Evolutionary conservation across 23 tunicate genomes (phyloP).

Genomic region (Trididemnum clinides): DNA sequence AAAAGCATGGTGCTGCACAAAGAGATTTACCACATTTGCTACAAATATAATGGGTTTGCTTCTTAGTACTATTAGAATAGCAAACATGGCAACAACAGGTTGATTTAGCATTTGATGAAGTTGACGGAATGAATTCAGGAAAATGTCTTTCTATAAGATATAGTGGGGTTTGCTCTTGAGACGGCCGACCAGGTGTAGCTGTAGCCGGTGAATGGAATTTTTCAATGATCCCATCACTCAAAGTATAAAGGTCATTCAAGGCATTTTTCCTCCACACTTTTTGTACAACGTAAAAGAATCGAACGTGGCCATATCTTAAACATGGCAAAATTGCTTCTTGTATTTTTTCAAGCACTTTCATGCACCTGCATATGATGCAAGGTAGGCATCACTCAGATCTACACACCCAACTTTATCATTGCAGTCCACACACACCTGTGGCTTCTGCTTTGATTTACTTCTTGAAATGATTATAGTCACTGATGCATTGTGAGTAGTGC

Average conservation of each 20-base stretch:
- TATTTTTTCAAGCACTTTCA: background rate
- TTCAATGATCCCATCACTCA: background rate
- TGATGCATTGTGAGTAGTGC: background rate
- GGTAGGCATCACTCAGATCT: background rate
- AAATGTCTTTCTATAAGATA: background rate
- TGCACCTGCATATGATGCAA: background rate
- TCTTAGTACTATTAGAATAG: background rate
- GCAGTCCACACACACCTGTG: background rate
- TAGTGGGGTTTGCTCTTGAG: background rate
- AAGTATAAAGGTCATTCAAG: background rate
- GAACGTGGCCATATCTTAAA: background rate
- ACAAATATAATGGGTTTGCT: background rate
- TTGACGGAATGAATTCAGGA: background rate
- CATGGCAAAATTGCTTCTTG: background rate
- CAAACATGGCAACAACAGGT: background rate
- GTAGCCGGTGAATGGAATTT: background rate
- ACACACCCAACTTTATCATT: background rate
- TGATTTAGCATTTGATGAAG: conserved; percentile 1
- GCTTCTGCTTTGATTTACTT: background rate
- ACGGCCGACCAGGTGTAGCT: background rate
- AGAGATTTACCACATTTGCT: background rate
- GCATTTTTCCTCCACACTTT: background rate
- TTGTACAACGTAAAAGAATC: background rate
- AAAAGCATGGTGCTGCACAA: conserved; percentile 11
- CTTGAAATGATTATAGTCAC: background rate